Percentiles rank a stretch among this genome's conserved stretches.
phyloP scores from a whole-genome alignment of 2,113 vertebrate species.

The Empidonax alnorum region DNA sequence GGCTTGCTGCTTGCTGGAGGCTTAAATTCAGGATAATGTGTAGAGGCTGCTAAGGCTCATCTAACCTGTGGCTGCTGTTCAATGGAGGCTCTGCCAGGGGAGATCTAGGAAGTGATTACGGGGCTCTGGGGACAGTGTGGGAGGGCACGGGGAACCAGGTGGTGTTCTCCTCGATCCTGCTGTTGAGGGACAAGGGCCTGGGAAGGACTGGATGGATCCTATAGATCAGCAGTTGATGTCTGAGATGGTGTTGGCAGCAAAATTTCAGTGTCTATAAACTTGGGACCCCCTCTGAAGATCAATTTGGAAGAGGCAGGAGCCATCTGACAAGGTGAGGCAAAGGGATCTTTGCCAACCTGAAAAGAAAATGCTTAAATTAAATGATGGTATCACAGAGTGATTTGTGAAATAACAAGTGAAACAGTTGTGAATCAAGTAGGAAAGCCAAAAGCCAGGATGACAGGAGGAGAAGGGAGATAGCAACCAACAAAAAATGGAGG shows the following conservation, averaged over 20 bases:
- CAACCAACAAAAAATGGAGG: background rate
- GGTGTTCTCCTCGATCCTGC: background rate
- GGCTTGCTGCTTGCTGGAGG: background rate
- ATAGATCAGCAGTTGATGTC: background rate
- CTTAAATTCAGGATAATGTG: background rate
- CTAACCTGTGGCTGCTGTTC: background rate
- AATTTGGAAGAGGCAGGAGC: background rate
- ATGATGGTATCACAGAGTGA: background rate
- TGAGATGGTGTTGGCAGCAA: background rate
- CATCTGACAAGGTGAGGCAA: background rate
- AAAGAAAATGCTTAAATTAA: background rate
- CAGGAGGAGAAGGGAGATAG: background rate
- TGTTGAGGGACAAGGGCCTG: background rate
- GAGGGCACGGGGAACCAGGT: background rate
- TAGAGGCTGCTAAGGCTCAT: background rate
- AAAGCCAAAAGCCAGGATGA: background rate
- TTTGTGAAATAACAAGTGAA: background rate
- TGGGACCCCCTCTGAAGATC: background rate
- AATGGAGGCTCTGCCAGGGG: background rate
- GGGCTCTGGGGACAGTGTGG: background rate
- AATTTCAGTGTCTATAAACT: background rate
- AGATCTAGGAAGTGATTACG: background rate
- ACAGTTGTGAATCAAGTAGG: background rate
- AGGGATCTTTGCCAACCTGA: background rate
- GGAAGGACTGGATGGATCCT: background rate